These are phyloP conservation scores for Ophioninae sp. DNA, from an alignment of 2,888 invertebrate genomes.

Conservation along the genomic window DNA sequence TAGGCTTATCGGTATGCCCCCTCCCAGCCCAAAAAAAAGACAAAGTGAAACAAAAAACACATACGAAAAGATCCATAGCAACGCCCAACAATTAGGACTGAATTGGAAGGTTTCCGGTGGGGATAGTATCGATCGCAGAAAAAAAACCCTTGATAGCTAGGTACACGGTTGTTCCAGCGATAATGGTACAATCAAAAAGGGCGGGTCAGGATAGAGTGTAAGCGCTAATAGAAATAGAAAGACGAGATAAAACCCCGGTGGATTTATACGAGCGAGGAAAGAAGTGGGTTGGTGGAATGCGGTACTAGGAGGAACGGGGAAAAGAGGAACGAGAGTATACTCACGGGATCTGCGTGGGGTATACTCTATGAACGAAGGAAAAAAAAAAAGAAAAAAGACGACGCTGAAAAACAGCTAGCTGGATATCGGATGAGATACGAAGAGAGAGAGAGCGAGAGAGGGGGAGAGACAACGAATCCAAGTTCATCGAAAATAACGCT, in stretches of 20 bases:
- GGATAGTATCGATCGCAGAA: background rate
- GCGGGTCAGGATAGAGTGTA: conserved; percentile 5
- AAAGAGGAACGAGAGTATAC: conserved; percentile 18
- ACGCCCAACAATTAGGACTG: background rate
- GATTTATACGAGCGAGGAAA: conserved; percentile 54
- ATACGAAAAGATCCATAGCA: background rate
- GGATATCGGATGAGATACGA: conserved; percentile 35
- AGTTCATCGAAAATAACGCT: conserved; percentile 34
- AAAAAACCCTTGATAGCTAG: background rate
- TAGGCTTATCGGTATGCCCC: background rate
- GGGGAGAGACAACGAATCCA: conserved; percentile 41
- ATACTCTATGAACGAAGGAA: conserved; percentile 4
- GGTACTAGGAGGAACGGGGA: conserved; percentile 22
- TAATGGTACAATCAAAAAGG: conserved; percentile 29
- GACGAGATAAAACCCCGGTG: conserved; percentile 51
- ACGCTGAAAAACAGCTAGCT: background rate
- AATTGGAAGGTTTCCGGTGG: background rate
- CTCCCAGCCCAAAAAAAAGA: too few relatives aligned
- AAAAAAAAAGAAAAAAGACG: conserved; percentile 17
- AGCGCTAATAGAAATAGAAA: conserved; percentile 57
- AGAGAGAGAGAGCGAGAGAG: too few relatives aligned
- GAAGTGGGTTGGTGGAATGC: conserved; percentile 45
- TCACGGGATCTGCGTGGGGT: conserved; percentile 11
- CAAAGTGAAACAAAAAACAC: background rate
- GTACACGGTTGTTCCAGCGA: conserved; percentile 14